phyloP scores from a whole-genome alignment of 2,797 vertebrate genomes.

The Hydrolagus colliei region DNA sequence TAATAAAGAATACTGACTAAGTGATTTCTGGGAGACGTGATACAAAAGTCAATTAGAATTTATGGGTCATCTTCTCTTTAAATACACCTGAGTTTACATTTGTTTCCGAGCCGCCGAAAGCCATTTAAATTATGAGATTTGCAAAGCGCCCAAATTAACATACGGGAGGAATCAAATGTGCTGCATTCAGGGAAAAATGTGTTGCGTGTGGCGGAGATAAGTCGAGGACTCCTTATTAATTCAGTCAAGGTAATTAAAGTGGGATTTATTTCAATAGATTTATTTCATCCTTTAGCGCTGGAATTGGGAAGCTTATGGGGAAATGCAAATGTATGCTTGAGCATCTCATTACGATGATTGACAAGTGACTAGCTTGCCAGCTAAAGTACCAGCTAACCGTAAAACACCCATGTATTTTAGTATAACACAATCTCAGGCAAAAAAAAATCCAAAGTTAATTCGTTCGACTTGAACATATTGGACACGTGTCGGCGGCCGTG shows the following conservation, averaged over 20 bases:
- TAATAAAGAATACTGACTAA: not conserved
- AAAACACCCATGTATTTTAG: too few relatives aligned
- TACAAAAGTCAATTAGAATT: not conserved
- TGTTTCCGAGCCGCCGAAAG: not conserved
- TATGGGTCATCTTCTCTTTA: not conserved
- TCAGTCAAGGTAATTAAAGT: constrained; percentile 37
- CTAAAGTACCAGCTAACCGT: too few relatives aligned
- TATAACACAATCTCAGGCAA: too few relatives aligned
- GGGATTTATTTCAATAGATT: constrained; percentile 33
- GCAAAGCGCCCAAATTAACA: constrained; percentile 31
- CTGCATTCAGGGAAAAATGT: constrained; percentile 31
- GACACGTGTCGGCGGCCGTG: too few relatives aligned
- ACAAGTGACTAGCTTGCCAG: not conserved
- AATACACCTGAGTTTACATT: not conserved
- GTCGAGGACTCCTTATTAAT: constrained; percentile 36
- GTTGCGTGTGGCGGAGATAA: constrained; percentile 21
- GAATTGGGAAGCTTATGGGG: not conserved
- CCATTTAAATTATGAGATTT: constrained; percentile 31
- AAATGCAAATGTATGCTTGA: constrained; percentile 18
- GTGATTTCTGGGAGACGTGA: not conserved
- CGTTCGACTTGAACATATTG: too few relatives aligned
- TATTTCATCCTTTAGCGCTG: constrained; percentile 4
- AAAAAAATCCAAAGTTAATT: too few relatives aligned
- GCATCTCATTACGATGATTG: constrained; percentile 19
- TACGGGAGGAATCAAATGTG: constrained; percentile 36